Base-by-base conservation (phyloP, 1,140 invertebrate species). In the Drosophila insularis region DNA sequence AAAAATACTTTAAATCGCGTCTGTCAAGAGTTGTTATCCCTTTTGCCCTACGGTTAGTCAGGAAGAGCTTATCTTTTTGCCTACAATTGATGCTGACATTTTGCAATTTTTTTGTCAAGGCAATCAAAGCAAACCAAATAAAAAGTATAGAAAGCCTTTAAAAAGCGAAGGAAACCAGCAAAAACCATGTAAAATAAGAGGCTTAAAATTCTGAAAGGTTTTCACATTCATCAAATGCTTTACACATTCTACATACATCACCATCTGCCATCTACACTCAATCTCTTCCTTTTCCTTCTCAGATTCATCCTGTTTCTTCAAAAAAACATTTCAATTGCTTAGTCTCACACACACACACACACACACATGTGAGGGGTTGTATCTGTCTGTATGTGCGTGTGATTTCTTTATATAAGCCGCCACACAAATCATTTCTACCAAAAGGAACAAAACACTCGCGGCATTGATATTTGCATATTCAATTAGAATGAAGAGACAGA, bases 81-180 rank as follows among this genome's bases (percentile, higher is more conserved):
- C 55, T 58, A 37, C 55, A 58, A 58, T 58, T 58, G 55, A 58
- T 58, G 14, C 8, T 10, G 55, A 58, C 55, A 58, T 58, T 58
- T 58, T 10, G 31, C 55, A 58, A 14, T 35, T 17, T 55, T 32
- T 35, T 58, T 55, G 43, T 50, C 43, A 50, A 50, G 43, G 43
- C 43, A 50, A 50, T 50, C 43, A 50, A 50, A 50, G 43, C 43
- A 21, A 50, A 50, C 10, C 8, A 19, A 17, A 46, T 27, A 27
- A 27, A 27, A 27, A 27, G 27, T 27, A 27, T 27, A 5, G 27
- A 46, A 50, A 50, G 13, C 17, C 35, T 37, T 21, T 14, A 50
- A 50, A 50, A 50, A 50, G 17, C 6, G 8, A 17, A 17, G 43
- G 11, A 50, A 50, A 19, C 43, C 43, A 19, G 8, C 17, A 50